phyloP scores from a whole-genome alignment of 2,113 vertebrate genomes.

The Clarias macrocephalus region DNA sequence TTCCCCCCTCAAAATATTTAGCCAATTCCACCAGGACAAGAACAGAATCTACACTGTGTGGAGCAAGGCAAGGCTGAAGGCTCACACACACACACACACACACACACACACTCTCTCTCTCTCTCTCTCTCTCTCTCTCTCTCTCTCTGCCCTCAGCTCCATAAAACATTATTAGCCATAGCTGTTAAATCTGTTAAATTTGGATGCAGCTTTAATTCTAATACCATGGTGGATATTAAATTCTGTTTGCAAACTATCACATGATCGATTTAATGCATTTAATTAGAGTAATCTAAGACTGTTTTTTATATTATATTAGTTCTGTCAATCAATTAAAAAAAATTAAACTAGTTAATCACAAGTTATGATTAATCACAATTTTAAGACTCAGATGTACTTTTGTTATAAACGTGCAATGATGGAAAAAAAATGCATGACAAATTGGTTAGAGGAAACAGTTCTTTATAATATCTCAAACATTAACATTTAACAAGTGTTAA shows the following conservation, averaged over 20 bases:
- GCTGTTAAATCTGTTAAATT: slow-evolving; percentile 15
- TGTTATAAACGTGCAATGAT: too few relatives aligned
- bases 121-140: neutral
- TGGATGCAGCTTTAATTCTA: neutral
- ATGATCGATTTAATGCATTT: neutral
- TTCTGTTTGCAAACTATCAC: neutral
- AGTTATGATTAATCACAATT: too few relatives aligned
- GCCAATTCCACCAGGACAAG: slow-evolving; percentile 66
- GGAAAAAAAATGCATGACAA: too few relatives aligned
- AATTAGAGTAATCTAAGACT: neutral
- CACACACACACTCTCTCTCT: neutral
- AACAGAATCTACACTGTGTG: slow-evolving; percentile 73
- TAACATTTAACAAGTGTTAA: too few relatives aligned
- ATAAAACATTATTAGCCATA: neutral
- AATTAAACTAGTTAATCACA: too few relatives aligned
- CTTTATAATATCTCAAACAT: too few relatives aligned
- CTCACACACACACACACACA: slow-evolving; percentile 37
- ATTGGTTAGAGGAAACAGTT: too few relatives aligned
- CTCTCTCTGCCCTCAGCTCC: neutral
- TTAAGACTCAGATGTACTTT: too few relatives aligned
- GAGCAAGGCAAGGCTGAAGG: slow-evolving; percentile 44
- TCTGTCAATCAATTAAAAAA: too few relatives aligned
- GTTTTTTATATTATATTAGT: too few relatives aligned
- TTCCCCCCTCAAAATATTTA: slow-evolving; percentile 69
- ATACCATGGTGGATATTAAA: neutral